Base-by-base conservation (phyloP, 1,140 invertebrate genomes). In the Macrosteles quadrilineatus region DNA sequence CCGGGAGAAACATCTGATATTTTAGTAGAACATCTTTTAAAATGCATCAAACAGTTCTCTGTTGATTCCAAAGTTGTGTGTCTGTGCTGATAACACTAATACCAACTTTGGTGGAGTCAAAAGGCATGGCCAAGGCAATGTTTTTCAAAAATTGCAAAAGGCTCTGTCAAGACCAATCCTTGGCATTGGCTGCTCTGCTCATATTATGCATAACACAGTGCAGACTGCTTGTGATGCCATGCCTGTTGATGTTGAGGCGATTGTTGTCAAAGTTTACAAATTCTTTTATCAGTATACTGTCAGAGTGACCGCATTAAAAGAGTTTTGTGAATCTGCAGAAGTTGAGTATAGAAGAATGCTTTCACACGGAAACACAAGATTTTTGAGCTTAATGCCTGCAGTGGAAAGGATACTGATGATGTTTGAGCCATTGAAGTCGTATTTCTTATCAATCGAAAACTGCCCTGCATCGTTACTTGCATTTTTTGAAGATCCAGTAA, bases 271-370 rank as follows among this genome's bases (percentile, higher is more conserved):
- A 73, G 74, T 78, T 71, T 77, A 77, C 72, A 63, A 53, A 14
- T 73, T 75, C 65, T 79, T 78, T 69, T 72, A 71, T 68, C 75
- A 77, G 32, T 79, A 77, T 67, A 78, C 75, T 21, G 73, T 77
- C 17, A 43, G 68, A 69, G 72, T 70, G 14, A 66, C 68, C 50
- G 17, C 19, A 29, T 63, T 77, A 14, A 75, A 75, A 73, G 72
- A 74, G 45, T 78, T 76, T 75, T 76, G 70, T 68, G 73, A 78
- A 31, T 72, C 57, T 71, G 70, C 45, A 19, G 69, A 74, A 11
- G 45, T 72, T 11, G 70, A 76, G 45, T 79, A 76, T 68, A 67
- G 71, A 65, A 71, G 72, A 63, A 62, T 78, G 25, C 57, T 77
- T 27, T 68, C 55, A 23, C 68, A 76, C 63, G 70, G 71, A 25